Evolutionary conservation across 2,888 invertebrate genomes (phyloP).

Genomic region (Diaprepes abbreviatus): DNA sequence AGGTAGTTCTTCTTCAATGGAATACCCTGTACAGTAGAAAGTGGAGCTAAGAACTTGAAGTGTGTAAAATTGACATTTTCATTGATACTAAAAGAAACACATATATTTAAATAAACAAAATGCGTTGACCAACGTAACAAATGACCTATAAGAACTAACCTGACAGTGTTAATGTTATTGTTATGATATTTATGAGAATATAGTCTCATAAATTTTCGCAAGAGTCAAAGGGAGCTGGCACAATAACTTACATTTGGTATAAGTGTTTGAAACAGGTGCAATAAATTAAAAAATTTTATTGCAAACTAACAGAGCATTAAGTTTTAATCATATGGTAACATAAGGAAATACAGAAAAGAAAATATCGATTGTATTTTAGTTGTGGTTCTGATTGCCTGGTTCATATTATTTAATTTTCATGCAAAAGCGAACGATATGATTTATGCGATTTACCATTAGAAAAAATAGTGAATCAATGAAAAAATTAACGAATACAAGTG

Average conservation of each 20-base stretch:
- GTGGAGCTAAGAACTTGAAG: background rate
- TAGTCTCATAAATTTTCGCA: conserved; percentile 33
- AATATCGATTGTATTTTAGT: no score
- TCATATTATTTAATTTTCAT: no score
- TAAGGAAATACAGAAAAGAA: no score
- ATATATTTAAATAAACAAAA: conserved; percentile 36
- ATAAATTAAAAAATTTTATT: conserved; percentile 21
- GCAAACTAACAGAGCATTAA: conserved; percentile 21
- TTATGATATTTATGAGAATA: conserved; percentile 43
- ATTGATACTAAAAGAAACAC: conserved; percentile 22
- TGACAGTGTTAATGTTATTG: conserved; percentile 46
- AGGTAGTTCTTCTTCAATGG: no score
- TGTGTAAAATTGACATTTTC: conserved; percentile 16
- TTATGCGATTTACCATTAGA: no score
- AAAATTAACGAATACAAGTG: no score
- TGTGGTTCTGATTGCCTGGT: no score
- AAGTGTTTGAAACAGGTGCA: conserved; percentile 32
- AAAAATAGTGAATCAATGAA: no score
- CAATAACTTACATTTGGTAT: conserved; percentile 41
- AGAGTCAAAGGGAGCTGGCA: conserved; percentile 23
- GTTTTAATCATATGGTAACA: conserved; percentile 15
- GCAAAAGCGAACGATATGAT: no score
- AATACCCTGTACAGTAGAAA: no score
- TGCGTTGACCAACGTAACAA: conserved; percentile 34
- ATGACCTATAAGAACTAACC: conserved; percentile 38